These are phyloP conservation scores for Halictus ligatus DNA, from an alignment of 2,888 invertebrate genomes.

Conservation along the genomic window DNA sequence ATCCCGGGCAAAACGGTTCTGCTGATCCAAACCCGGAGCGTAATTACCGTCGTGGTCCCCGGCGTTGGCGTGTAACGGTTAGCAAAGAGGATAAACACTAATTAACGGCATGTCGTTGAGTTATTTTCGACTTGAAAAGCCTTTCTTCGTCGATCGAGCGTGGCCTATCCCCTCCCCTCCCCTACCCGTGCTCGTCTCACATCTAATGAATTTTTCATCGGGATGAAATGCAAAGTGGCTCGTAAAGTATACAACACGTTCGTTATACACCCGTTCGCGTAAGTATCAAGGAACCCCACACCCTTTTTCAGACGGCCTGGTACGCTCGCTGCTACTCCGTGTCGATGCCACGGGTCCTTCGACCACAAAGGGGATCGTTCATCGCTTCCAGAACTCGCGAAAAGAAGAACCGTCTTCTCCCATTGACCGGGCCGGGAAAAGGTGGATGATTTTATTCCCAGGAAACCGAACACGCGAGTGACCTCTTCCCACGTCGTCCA, in stretches of 20 bases:
- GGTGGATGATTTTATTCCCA: slow-evolving; percentile 25
- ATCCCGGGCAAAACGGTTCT: background rate
- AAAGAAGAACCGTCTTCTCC: slow-evolving; percentile 44
- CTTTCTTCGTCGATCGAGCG: slow-evolving; percentile 57
- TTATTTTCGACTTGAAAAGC: slow-evolving; percentile 51
- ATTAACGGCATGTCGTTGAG: slow-evolving; percentile 48
- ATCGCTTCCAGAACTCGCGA: slow-evolving; percentile 71
- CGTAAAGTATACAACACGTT: slow-evolving; percentile 78
- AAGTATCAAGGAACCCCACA: slow-evolving; percentile 67
- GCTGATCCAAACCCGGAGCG: background rate
- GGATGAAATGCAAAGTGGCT: slow-evolving; percentile 77
- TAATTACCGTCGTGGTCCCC: background rate
- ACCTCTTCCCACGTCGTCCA: background rate
- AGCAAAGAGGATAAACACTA: slow-evolving; percentile 52
- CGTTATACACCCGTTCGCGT: slow-evolving; percentile 74
- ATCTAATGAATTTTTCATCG: slow-evolving; percentile 79
- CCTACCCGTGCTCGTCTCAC: slow-evolving; percentile 26
- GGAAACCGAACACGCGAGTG: background rate
- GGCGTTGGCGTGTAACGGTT: slow-evolving; percentile 33
- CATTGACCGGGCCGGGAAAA: slow-evolving; percentile 13
- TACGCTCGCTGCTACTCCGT: slow-evolving; percentile 3
- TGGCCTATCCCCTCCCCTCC: slow-evolving; percentile 2
- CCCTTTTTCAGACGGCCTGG: slow-evolving; percentile 31
- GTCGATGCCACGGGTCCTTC: slow-evolving; percentile 27
- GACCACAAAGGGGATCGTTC: slow-evolving; percentile 73